Evolutionary conservation across 2,113 vertebrate species (phyloP).

Genomic region (Serinus canaria): DNA sequence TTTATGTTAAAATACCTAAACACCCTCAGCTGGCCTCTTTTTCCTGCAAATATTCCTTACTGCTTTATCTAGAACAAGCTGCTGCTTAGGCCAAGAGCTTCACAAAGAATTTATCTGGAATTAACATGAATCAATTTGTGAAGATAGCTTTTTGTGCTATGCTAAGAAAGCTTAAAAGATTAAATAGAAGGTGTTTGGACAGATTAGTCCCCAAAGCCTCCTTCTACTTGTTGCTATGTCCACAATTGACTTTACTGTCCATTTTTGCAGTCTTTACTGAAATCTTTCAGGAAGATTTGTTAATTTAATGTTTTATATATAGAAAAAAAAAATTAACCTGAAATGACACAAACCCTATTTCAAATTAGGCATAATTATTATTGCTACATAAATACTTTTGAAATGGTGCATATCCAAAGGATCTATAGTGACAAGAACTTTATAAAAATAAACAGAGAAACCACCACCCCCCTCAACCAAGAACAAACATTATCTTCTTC

Average conservation of each 20-base stretch:
- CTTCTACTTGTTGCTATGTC: neutral
- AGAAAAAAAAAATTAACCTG: neutral
- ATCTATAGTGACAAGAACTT: neutral
- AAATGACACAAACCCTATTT: neutral
- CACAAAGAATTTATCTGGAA: neutral
- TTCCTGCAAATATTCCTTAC: neutral
- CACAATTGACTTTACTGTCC: neutral
- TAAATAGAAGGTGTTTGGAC: neutral
- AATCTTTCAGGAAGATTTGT: neutral
- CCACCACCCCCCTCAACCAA: neutral
- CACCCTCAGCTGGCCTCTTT: neutral
- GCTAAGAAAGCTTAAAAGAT: neutral
- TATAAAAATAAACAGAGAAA: neutral
- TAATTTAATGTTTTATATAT: neutral
- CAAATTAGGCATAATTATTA: neutral
- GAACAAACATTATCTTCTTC: neutral
- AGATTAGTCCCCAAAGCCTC: neutral
- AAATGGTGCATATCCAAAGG: neutral
- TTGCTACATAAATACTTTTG: neutral
- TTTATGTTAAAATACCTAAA: neutral
- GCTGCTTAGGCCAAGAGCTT: neutral
- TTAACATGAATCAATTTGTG: neutral
- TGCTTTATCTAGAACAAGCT: neutral
- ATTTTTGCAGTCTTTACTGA: neutral
- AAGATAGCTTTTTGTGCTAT: neutral